Evolutionary conservation across 2,113 vertebrate species (phyloP).

Genomic region (pig (Sus scrofa)): DNA sequence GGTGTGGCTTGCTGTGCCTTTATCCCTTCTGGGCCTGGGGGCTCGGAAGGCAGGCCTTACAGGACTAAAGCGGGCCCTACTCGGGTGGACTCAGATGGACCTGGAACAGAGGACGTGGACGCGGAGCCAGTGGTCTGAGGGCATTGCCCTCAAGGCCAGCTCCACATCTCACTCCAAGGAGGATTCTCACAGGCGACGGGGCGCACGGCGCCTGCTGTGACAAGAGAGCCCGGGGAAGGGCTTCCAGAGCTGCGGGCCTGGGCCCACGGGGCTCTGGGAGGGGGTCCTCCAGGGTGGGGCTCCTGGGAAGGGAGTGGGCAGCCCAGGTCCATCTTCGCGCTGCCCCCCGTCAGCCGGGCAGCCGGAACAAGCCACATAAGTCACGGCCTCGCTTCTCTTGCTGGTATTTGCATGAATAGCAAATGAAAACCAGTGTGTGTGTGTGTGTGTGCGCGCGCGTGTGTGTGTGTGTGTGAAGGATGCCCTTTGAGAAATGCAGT

Average conservation of each 20-base stretch:
- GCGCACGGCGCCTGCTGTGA: rapidly evolving
- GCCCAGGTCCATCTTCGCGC: neutral
- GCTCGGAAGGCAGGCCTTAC: rapidly evolving
- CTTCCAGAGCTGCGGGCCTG: rapidly evolving
- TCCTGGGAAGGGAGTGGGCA: neutral
- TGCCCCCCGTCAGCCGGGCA: neutral
- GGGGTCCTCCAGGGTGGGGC: rapidly evolving
- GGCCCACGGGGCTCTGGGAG: rapidly evolving
- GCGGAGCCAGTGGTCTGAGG: no score
- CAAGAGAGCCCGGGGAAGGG: rapidly evolving
- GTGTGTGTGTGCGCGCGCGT: no score
- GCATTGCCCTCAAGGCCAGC: rapidly evolving
- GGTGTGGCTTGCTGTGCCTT: no score
- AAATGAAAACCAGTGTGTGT: rapidly evolving
- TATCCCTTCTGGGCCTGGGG: neutral
- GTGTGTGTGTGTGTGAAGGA: rapidly evolving
- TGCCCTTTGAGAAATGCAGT: neutral
- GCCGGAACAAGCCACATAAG: rapidly evolving
- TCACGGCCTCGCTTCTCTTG: neutral
- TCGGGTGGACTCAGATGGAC: no score
- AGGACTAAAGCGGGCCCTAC: neutral
- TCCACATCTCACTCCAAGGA: rapidly evolving
- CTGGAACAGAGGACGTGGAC: neutral
- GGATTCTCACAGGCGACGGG: neutral
- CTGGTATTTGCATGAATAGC: neutral